Base-by-base conservation (phyloP, 2,888 invertebrate genomes). In the Drosophila monieri region DNA sequence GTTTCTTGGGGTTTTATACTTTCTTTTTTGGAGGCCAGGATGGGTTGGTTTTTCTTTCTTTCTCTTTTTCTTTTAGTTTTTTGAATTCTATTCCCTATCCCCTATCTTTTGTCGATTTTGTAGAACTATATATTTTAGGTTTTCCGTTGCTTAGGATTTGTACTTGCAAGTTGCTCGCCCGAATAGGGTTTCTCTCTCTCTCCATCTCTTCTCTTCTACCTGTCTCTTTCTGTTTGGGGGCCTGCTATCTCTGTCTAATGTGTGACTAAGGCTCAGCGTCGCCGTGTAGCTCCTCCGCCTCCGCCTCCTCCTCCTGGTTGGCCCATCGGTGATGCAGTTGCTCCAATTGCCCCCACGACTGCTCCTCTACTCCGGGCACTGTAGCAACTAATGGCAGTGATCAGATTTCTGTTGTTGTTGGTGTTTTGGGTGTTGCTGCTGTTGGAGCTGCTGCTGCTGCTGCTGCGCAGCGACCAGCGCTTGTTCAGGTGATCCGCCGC, bases 401-500 rank as follows among this genome's bases (percentile, higher is more conserved):
- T 73, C 0, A 88, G 62, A 32, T 51, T 61, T 0, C 39, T 60
- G 9, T 12, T 5, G 6, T 23, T 23, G 56, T 10, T 3, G 62
- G 9, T 35, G 49, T 27, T 1, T 60, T 2, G 41, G 35, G 5
- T 43, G 41, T 2, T 48, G 23, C 54, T 58, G 46, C 74, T 65
- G 47, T 73, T 76, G 61, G 2, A 41, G 35, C 6, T 46, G 37
- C 6, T 48, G 23, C 56, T 56, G 39, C 74, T 65, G 47, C 74
- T 76, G 65, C 78, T 85, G 46, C 89, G 78, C 58, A 86, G 48
- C 1, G 88, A 73, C 77, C 78, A 80, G 12, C 89, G 84, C 25
- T 88, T 89, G 23, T 67, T 72, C 8, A 80, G 72, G 5, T 73
- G 73, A 53, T 73, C 77, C 9, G 78, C 55, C 10, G 78, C 66